A percentile compares a stretch with the other conserved stretches of the same genome.
Conservation (phyloP, 2,888 invertebrate species). For the Baronia brevicornis region DNA sequence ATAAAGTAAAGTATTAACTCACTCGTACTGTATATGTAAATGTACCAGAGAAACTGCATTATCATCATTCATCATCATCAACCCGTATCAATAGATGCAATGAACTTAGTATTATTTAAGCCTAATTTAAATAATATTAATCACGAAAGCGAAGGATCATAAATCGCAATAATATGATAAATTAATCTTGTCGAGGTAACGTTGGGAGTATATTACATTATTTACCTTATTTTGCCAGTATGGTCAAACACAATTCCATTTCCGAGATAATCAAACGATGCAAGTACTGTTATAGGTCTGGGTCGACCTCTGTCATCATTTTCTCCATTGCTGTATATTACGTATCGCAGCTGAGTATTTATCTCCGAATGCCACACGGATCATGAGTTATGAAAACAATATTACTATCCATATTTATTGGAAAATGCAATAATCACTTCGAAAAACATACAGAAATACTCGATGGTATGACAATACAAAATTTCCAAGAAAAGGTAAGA, state of each 20-base stretch:
- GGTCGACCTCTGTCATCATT: constrained; percentile 50
- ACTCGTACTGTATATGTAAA: too few species aligned
- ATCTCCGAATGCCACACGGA: constrained; percentile 32
- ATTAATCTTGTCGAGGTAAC: too few species aligned
- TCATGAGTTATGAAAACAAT: background rate
- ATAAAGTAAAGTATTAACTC: too few species aligned
- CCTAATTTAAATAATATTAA: too few species aligned
- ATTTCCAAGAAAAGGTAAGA: background rate
- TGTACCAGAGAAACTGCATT: too few species aligned
- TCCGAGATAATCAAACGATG: constrained; percentile 58
- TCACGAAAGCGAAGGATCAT: too few species aligned
- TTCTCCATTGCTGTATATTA: constrained; percentile 57
- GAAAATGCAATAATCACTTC: background rate
- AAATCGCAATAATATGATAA: too few species aligned
- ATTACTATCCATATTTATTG: too few species aligned
- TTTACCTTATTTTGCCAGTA: constrained; percentile 56
- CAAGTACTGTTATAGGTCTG: constrained; percentile 51
- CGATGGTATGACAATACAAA: background rate
- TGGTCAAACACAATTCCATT: constrained; percentile 66
- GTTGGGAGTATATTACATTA: too few species aligned
- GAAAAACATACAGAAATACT: background rate
- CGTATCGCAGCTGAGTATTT: constrained; percentile 57
- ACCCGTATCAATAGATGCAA: too few species aligned
- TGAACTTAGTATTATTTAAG: too few species aligned
- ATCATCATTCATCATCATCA: too few species aligned